Evolutionary conservation across 2,888 invertebrate genomes (phyloP).

Genomic region (Melanostoma scalare): DNA sequence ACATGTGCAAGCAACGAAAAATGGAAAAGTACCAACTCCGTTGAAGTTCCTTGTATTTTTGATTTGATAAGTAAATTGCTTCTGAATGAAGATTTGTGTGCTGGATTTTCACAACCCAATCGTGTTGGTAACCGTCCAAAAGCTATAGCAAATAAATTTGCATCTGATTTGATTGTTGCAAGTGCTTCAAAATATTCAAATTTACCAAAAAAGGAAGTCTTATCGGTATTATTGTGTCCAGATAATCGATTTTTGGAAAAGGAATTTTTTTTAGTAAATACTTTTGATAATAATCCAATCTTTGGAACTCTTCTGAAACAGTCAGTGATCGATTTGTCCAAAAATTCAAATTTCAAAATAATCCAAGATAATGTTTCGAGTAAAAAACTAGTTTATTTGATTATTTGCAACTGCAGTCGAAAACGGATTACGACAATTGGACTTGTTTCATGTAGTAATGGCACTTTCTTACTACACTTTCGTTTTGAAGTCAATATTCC

Average conservation of each 20-base stretch:
- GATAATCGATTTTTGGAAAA: conserved; percentile 41
- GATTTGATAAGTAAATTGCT: conserved; percentile 75
- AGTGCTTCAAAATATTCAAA: conserved; percentile 34
- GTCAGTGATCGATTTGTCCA: conserved; percentile 61
- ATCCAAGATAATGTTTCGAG: conserved; percentile 42
- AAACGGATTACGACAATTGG: conserved; percentile 71
- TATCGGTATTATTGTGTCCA: neutral
- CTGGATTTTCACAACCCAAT: conserved; percentile 74
- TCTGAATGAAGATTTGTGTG: conserved; percentile 74
- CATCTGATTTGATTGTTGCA: conserved; percentile 64
- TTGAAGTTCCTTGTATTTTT: conserved; percentile 72
- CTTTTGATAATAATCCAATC: conserved; percentile 40
- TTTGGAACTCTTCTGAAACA: conserved; percentile 29
- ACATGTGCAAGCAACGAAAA: conserved; percentile 74
- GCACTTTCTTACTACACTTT: conserved; percentile 61
- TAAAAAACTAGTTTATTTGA: conserved; percentile 72
- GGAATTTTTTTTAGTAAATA: conserved; percentile 74
- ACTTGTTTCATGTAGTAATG: conserved; percentile 66
- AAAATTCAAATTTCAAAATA: conserved; percentile 48
- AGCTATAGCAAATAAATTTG: conserved; percentile 75
- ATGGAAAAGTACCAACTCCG: conserved; percentile 72
- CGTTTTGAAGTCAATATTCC: conserved; percentile 75
- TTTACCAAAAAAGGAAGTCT: neutral
- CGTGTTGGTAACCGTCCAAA: conserved; percentile 77
- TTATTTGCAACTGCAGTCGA: conserved; percentile 72